Percentiles rank a stretch among this genome's conserved stretches.
phyloP scores from a whole-genome alignment of 2,113 vertebrate genomes.

The Hemibagrus wyckioides region DNA sequence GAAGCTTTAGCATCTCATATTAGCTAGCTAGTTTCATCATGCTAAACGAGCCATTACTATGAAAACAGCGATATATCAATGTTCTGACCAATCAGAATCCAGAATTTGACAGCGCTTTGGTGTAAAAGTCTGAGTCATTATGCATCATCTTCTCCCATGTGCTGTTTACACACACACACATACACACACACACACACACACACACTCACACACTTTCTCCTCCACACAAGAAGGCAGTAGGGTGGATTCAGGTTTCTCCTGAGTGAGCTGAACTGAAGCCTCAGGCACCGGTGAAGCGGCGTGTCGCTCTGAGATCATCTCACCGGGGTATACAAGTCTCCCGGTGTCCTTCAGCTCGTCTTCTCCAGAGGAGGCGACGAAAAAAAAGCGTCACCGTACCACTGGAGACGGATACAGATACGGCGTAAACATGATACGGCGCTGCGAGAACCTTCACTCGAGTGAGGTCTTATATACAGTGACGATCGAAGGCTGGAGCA shows the following conservation, averaged over 20 bases:
- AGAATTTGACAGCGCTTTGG: neutral
- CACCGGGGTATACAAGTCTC: neutral
- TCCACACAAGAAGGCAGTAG: neutral
- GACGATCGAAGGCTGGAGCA: neutral
- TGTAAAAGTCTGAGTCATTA: neutral
- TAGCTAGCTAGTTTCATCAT: neutral
- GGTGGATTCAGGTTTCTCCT: conserved; percentile 5
- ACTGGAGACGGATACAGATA: neutral
- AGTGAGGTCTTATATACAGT: neutral
- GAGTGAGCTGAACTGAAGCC: neutral
- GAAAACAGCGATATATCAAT: neutral
- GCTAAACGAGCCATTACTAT: neutral
- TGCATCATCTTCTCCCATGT: neutral
- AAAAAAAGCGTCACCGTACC: neutral
- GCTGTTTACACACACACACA: neutral
- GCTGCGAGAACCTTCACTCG: no score
- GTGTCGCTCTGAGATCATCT: neutral
- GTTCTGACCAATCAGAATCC: neutral
- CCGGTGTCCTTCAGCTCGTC: conserved; percentile 9
- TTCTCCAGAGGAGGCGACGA: neutral
- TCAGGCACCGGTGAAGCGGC: neutral
- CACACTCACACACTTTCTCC: neutral
- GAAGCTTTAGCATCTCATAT: neutral
- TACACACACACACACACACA: neutral
- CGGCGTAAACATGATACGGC: neutral